Evolutionary conservation across 2,888 invertebrate genomes (phyloP).

Genomic region (Synanthedon vespiformis): DNA sequence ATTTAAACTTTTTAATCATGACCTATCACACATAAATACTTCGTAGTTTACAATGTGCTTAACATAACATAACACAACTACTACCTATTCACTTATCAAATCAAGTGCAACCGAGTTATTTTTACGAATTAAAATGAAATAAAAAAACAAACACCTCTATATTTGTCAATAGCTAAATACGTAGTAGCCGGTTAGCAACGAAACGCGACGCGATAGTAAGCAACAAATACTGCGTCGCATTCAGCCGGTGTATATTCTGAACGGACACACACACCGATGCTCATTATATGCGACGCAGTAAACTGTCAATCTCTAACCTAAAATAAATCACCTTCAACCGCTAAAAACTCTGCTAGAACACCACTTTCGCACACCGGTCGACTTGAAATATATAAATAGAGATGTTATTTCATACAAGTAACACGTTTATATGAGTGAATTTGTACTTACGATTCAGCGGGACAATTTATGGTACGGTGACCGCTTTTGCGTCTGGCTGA

Average conservation of each 20-base stretch:
- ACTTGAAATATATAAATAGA: conserved; percentile 7
- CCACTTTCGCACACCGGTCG: conserved; percentile 12
- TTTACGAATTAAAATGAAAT: not conserved
- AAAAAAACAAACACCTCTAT: not conserved
- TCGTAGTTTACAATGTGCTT: too few species aligned
- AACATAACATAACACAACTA: too few species aligned
- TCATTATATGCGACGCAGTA: conserved; percentile 52
- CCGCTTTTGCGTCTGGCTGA: conserved; percentile 36
- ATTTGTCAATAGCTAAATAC: conserved; percentile 25
- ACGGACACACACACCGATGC: conserved; percentile 20
- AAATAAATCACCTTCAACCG: conserved; percentile 21
- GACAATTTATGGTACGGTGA: conserved; percentile 24
- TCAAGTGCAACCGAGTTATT: not conserved
- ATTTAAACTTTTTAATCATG: too few species aligned
- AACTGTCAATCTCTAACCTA: conserved; percentile 45
- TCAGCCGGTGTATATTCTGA: conserved; percentile 6
- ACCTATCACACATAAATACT: too few species aligned
- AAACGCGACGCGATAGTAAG: conserved; percentile 38
- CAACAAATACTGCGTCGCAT: conserved; percentile 49
- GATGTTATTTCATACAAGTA: conserved; percentile 30
- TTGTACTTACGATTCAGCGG: conserved; percentile 38
- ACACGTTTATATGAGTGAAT: conserved; percentile 12
- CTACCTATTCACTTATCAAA: not conserved
- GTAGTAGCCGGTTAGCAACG: conserved; percentile 63
- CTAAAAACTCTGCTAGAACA: conserved; percentile 7